Percentiles rank a stretch among this genome's conserved stretches.
These are phyloP conservation scores for Choreutis nemorana DNA, from an alignment of 2,888 invertebrate species.

Conservation along the genomic window DNA sequence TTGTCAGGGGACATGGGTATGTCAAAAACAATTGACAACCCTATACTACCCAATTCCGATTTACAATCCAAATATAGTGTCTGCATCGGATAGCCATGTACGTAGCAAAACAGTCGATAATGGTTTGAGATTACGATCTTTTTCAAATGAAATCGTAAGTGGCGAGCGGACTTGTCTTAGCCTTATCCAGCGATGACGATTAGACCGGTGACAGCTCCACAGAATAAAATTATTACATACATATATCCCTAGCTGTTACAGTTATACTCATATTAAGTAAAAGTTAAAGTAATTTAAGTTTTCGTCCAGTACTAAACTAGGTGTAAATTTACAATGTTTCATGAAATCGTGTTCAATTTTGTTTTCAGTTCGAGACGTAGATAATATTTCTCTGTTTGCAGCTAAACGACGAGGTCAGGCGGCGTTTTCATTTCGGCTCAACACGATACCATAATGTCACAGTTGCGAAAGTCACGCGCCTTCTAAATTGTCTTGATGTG, in stretches of 20 bases:
- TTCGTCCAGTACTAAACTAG: too few relatives aligned
- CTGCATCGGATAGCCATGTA: constrained; percentile 48
- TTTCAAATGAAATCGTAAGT: constrained; percentile 55
- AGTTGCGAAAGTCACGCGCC: constrained; percentile 55
- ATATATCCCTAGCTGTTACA: too few relatives aligned
- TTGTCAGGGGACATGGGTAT: too few relatives aligned
- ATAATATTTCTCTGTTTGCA: constrained; percentile 6
- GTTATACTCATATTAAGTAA: too few relatives aligned
- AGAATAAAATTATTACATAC: too few relatives aligned
- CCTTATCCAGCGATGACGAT: constrained; percentile 30
- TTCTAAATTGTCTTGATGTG: constrained; percentile 39
- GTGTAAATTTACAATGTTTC: too few relatives aligned
- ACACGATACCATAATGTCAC: constrained; percentile 51
- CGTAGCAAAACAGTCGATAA: constrained; percentile 45
- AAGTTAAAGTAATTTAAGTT: too few relatives aligned
- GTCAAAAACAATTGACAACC: too few relatives aligned
- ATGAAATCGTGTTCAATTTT: background rate
- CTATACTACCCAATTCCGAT: constrained; percentile 35
- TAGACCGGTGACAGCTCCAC: constrained; percentile 1
- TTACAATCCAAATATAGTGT: constrained; percentile 39
- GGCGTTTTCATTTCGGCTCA: constrained; percentile 45
- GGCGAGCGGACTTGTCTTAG: constrained; percentile 21
- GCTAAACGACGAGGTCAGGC: constrained; percentile 41
- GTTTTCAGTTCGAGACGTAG: background rate
- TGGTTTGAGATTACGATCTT: constrained; percentile 48